Evolutionary conservation across 2,113 vertebrate species (phyloP), one percentile per base, ranked within the genome.

Genomic region (Bufo gargarizans): DNA sequence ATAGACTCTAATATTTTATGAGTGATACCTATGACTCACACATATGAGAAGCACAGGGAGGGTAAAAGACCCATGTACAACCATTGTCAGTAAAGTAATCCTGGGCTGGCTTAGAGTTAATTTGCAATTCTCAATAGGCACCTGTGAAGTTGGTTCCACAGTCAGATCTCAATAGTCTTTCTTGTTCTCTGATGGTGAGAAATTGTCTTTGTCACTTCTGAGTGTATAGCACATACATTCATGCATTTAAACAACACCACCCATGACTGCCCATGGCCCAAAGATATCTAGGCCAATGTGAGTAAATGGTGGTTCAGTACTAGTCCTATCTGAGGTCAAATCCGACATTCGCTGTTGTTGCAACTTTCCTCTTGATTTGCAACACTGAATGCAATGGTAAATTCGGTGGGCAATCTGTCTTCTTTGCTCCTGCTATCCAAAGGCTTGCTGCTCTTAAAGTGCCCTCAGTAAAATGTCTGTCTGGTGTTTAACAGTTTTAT

Each of bases 301-400:
- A 33, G 33, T 33, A 33, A 33, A 33, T 33, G 33, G 33, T 33
- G 33, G 33, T 33, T 33, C 33, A 33, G 33, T 33, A 33, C 33
- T 33, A 1, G 33, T 33, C n/a, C n/a, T n/a, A n/a, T n/a, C 33
- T 33, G 33, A 0, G 1, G 33, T 33, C 33, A 33, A 33, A 33
- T 33, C 33, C 0, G 33, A 33, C 33, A 33, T 33, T 13, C 3
- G 56, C 12, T 58, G 56, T 58, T 58, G 56, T 58, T 58, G 56
- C 77, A 80, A 13, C 33, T 33, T 55, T 56, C 77, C 79, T n/a
- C 78, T n/a, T 6, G 67, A 20, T 76, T 86, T 91, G 1, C 65
- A 79, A 33, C 90, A 90, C 16, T 33, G 88, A 79, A 89, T 12
- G 77, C 90, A 92, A 47, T 13, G 74, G 80, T 67, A 50, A 6